Evolutionary conservation across 2,888 invertebrate genomes (phyloP), one percentile per base, ranked within the genome.

Genomic region (Phrixothrix hirtus): DNA sequence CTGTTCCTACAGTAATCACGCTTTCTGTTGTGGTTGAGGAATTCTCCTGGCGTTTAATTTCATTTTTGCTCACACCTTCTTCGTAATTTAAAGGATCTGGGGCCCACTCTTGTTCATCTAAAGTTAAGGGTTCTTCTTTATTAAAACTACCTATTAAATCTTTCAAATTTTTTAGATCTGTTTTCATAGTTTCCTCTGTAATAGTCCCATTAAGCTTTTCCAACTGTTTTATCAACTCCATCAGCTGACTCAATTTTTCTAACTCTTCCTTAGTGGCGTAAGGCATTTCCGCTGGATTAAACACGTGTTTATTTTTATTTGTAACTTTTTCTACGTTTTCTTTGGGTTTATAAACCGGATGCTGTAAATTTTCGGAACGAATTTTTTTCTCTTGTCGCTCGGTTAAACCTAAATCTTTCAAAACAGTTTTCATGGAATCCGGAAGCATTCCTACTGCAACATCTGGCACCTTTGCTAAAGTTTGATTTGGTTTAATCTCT

Each of bases 41-140:
- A 26, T 60, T 70, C 65, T 81, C 69, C 59, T 79, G 80, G 10
- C 82, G 68, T 71, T 80, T 82, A 32, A 78, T 76, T 64, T 78
- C 81, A 65, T 76, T 78, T 65, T 78, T 81, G 16, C 67, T 69
- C 14, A 66, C 13, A 13, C 68, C 64, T 25, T 67, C 59, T 29
- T 72, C 72, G 26, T 71, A 69, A 41, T 71, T 67, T 1, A 78
- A 55, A 1, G 78, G 77, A 68, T 79, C 73, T 1, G 78, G 77
- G 16, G 68, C 71, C 41, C 58, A 60, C 31, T 63, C 60, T 53
- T 73, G 65, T 37, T 70, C 57, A 48, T 74, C 64, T 12, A 75
- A 58, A 11, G 72, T 65, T 2, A 63, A 55, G 2, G 60, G 41
- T 25, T 60, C 56, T 15, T 61, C 48, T n/a, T 52, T 69, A 61